Evolutionary conservation across 92 coral and sea anemone genomes (phyloP).

Genomic region (Pocillopora grandis): DNA sequence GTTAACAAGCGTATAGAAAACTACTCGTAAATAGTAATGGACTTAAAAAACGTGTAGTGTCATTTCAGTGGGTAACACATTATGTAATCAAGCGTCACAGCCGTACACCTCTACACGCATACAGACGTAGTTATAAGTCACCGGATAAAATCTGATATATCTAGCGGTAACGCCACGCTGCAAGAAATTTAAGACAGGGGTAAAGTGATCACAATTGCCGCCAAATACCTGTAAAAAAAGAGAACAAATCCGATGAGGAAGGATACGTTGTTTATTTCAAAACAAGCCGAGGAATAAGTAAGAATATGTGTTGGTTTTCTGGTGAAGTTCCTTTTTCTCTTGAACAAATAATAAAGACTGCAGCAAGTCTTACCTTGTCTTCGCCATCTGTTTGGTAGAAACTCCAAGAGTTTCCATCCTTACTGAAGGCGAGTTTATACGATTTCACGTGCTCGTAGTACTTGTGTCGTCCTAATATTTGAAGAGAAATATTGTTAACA

Average conservation of each 20-base stretch:
- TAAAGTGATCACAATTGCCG: constrained; percentile 81
- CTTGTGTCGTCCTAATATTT: constrained; percentile 59
- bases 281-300: too few relatives aligned
- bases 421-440: constrained; percentile 62
- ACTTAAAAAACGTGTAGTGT: background rate
- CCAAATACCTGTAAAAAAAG: constrained; percentile 44
- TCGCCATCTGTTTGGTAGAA: constrained; percentile 32
- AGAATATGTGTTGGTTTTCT: too few relatives aligned
- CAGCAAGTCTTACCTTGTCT: constrained; percentile 21
- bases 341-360: background rate
- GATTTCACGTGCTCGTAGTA: constrained; percentile 79
- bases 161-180: constrained; percentile 62
- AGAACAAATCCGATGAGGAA: too few relatives aligned
- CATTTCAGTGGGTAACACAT: background rate
- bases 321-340: too few relatives aligned
- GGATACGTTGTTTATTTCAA: too few relatives aligned
- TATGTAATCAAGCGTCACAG: constrained; percentile 30
- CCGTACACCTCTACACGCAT: constrained; percentile 82
- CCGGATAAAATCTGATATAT: constrained; percentile 62
- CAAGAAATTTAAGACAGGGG: constrained; percentile 71
- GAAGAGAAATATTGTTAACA: background rate
- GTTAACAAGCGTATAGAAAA: too few relatives aligned
- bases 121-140: constrained; percentile 55
- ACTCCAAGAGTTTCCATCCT: constrained; percentile 54
- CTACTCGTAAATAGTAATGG: too few relatives aligned